A percentile compares a stretch with the other conserved stretches of the same genome.
Evolutionary conservation across 2,888 invertebrate genomes (phyloP).

Genomic region (Chironomus tentans): DNA sequence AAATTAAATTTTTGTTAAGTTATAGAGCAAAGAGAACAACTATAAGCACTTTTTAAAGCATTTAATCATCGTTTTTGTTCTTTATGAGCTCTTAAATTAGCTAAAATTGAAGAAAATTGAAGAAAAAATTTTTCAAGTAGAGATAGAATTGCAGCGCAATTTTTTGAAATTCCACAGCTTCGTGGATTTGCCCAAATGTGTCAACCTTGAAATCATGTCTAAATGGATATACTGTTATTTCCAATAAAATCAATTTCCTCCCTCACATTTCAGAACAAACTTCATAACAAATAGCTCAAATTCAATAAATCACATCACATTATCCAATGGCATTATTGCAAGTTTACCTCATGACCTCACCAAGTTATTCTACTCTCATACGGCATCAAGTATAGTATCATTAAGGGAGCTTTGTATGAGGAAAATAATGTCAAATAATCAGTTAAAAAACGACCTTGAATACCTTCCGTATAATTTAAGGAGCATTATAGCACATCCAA

Average conservation of each 20-base stretch:
- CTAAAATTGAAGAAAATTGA: too few species aligned
- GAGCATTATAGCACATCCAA: neutral
- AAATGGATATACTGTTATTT: neutral
- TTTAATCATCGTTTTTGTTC: too few species aligned
- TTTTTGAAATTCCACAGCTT: too few species aligned
- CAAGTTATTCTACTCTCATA: neutral
- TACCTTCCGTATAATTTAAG: neutral
- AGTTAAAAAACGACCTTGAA: neutral
- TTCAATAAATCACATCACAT: neutral
- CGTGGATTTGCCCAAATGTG: too few species aligned
- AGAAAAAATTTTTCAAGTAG: too few species aligned
- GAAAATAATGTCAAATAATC: neutral
- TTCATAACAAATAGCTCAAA: conserved; percentile 11
- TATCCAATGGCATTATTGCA: neutral
- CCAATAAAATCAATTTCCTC: neutral
- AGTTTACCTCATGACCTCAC: neutral
- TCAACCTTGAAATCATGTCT: neutral
- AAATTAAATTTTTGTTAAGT: too few species aligned
- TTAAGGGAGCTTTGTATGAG: conserved; percentile 6
- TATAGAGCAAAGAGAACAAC: too few species aligned
- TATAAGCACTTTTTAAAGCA: too few species aligned
- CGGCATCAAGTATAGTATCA: neutral
- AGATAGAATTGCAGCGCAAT: too few species aligned
- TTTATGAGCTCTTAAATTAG: too few species aligned
- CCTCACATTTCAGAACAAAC: neutral